These are phyloP conservation scores for Nothura maculosa DNA, from an alignment of 2,797 vertebrate species.

Conservation along the genomic window DNA sequence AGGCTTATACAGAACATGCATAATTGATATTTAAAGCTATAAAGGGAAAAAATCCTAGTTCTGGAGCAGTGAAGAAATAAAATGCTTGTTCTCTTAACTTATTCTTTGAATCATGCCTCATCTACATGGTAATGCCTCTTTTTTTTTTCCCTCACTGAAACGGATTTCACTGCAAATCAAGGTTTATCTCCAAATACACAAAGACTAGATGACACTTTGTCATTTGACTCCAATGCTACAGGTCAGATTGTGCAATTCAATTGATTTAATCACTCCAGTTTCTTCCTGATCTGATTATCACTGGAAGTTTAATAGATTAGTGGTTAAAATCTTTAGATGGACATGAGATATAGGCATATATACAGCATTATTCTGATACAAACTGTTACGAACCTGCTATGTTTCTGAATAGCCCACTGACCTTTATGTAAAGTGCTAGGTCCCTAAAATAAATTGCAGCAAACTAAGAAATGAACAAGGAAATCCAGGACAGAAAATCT, in stretches of 20 bases:
- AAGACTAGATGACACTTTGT: background rate
- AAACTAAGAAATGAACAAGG: background rate
- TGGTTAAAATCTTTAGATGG: background rate
- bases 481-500: background rate
- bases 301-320: background rate
- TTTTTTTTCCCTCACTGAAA: background rate
- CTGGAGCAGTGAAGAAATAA: background rate
- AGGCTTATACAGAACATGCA: background rate
- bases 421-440: fast-evolving
- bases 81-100: background rate
- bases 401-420: background rate
- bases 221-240: background rate
- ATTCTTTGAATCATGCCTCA: background rate
- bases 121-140: background rate
- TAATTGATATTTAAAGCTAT: background rate
- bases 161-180: background rate
- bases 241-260: background rate
- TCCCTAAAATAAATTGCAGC: background rate
- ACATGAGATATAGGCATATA: background rate
- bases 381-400: background rate
- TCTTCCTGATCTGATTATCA: background rate
- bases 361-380: background rate
- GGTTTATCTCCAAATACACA: background rate
- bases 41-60: background rate
- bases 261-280: background rate